phyloP scores from a whole-genome alignment of 2,113 vertebrate species.

The Ceyx margarethae region DNA sequence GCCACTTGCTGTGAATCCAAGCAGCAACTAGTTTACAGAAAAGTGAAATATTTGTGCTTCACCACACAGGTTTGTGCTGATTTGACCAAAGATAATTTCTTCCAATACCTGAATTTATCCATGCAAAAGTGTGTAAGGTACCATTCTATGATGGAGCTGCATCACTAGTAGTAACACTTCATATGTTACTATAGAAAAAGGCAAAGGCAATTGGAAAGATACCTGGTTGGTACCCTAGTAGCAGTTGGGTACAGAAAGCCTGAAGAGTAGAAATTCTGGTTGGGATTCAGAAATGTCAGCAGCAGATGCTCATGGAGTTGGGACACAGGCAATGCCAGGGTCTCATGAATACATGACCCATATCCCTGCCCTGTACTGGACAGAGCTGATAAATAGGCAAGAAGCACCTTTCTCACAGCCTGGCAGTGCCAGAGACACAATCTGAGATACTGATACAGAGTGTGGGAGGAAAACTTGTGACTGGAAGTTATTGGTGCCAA shows the following conservation, averaged over 20 bases:
- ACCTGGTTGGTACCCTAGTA: not conserved
- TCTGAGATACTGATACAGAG: not conserved
- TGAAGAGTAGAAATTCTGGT: not conserved
- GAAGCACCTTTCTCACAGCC: not conserved
- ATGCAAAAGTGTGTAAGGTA: not conserved
- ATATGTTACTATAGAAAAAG: not conserved
- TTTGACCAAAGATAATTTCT: not conserved
- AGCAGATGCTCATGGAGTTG: not conserved
- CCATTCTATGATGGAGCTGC: not conserved
- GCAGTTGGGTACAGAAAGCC: not conserved
- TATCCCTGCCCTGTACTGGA: not conserved
- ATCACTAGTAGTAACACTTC: not conserved
- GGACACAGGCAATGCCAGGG: not conserved
- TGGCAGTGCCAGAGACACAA: not conserved
- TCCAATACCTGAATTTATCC: not conserved
- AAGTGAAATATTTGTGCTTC: not conserved
- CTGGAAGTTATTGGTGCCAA: not conserved
- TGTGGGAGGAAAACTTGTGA: not conserved
- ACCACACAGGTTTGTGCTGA: not conserved
- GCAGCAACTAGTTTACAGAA: not conserved
- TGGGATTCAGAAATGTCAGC: not conserved
- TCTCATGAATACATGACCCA: not conserved
- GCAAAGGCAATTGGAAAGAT: not conserved
- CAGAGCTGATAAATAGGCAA: not conserved
- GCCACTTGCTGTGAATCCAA: not conserved